Evolutionary conservation across 2,797 vertebrate genomes (phyloP), one percentile per base, ranked within the genome.

Genomic region (Galaxias olidus): DNA sequence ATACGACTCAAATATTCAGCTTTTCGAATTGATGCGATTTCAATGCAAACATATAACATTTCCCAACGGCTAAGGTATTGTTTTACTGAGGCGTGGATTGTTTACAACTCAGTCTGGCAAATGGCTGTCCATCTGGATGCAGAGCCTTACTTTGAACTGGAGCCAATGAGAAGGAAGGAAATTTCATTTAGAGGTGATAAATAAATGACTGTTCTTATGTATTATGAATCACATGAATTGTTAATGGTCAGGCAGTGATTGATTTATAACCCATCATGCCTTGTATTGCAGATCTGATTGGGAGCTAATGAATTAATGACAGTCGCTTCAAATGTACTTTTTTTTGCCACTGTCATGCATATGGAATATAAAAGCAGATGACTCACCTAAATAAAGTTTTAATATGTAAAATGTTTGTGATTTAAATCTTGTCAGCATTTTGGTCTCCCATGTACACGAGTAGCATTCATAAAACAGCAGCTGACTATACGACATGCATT

Each of bases 221-320:
- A 94, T 96, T 94, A 95, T 94, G 92, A 94, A 92, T 94, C 76
- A 75, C 88, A 95, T 96, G 89, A 95, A 96, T 95, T 92, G 93
- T 96, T 96, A 94, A 97, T 94, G 88, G 44, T 57, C 66, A 75
- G 84, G 82, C 90, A 85, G 88, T 88, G 89, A 86, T 86, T 94
- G 94, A 96, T 96, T 94, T 95, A 95, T 95, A 93, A 93, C 91
- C 78, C 88, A 89, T 92, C 90, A 78, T 77, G 87, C 86, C 77
- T 66, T 17, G 72, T 69, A 87, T 89, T 87, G 87, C 86, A 88
- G 88, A 86, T 90, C 89, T 88, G 89, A 92, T 93, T 58, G 73
- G 81, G 70, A 87, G 85, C 91, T 94, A 94, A 95, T 96, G 94
- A 95, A 94, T 95, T 95, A 95, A 93, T 95, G 93, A 94, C 92